A percentile compares a stretch with the other conserved stretches of the same genome.
These are phyloP conservation scores for Pelmatolapia mariae DNA, from an alignment of 2,113 vertebrate species.

Conservation along the genomic window DNA sequence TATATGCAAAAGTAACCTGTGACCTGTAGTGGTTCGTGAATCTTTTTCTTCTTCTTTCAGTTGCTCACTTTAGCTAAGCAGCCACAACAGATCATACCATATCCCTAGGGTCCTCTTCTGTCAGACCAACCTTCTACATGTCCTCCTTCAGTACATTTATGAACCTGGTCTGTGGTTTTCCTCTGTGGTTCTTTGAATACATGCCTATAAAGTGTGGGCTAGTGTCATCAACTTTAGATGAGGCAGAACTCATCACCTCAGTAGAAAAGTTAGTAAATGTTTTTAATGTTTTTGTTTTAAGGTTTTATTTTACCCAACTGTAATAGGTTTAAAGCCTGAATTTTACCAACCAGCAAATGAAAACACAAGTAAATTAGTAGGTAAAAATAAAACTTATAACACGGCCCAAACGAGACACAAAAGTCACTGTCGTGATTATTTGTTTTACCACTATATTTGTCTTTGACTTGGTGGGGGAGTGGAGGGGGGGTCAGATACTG, in stretches of 20 bases:
- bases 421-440: neutral
- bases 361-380: neutral
- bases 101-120: neutral
- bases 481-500: neutral
- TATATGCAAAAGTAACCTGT: neutral
- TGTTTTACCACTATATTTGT: neutral
- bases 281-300: neutral
- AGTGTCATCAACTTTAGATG: neutral
- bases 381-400: neutral
- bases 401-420: neutral
- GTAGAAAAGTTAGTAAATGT: neutral
- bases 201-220: neutral
- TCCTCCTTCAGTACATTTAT: neutral
- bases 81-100: neutral
- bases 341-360: neutral
- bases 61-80: neutral
- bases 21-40: neutral
- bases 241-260: neutral
- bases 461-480: neutral
- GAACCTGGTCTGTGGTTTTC: neutral
- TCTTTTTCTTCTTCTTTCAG: neutral
- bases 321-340: neutral
- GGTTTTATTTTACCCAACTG: neutral
- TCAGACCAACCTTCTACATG: neutral
- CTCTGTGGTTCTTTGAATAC: neutral